Base-by-base conservation (phyloP, 2,888 invertebrate species). In the Dichetophora obliterata region DNA sequence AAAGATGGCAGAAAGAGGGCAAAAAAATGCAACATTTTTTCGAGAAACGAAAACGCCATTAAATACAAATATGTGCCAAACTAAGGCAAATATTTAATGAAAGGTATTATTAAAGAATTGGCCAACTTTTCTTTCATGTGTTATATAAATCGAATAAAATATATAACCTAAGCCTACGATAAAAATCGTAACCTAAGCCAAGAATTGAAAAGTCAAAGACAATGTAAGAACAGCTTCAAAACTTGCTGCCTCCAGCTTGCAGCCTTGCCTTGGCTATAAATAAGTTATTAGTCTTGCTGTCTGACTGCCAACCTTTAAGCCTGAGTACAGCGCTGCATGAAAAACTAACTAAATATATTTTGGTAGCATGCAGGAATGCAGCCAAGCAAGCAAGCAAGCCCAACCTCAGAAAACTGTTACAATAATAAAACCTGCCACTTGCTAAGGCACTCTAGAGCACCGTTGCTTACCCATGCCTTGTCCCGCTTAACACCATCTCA, bases 341-440 rank as follows among this genome's bases (percentile, higher is more conserved):
- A 61, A 43, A 11, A n/a, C 37, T 19, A 71, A 57, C 24, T 71
- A 16, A 59, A 59, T 71, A 43, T 22, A 71, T 43, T 52, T 66
- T 22, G 54, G 22, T 66, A 37, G 66, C 74, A 74, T 74, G 74
- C 54, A 22, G 66, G 54, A 37, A 66, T 66, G 66, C 63, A 34
- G 52, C 65, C 50, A 31, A 31, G 31, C 31, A 19, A 59, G 24
- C 59, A 43, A 14, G 22, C n/a, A 8, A 19, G 54, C 54, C 54
- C n/a, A 54, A 22, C 54, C 54, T 54, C 54, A 54, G 19, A 9
- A 54, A 54, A 54, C 54, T n/a, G 54, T 54, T 54, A 54, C n/a
- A 54, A 22, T 54, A n/a, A 54, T 54, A 31, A 65, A 65, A 34
- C 43, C n/a, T 54, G 22, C 54, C n/a, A 19, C 54, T 54, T 54